Evolutionary conservation across 2,888 invertebrate species (phyloP).

Genomic region (Homarus gammarus): DNA sequence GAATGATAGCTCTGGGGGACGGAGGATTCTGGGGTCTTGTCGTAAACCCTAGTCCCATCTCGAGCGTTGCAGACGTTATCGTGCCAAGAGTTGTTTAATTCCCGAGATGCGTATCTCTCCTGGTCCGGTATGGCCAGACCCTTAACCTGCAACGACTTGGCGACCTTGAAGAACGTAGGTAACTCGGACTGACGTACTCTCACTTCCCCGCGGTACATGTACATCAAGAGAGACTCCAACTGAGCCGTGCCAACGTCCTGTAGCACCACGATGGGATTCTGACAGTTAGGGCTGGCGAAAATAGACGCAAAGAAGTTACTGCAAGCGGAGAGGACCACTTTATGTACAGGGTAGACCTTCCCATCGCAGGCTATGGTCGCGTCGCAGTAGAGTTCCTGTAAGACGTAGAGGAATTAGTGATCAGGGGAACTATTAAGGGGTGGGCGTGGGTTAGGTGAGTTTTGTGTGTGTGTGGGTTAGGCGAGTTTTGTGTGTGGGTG

Average conservation of each 20-base stretch:
- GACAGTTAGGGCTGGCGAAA: conserved; percentile 38
- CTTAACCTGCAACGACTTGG: conserved; percentile 46
- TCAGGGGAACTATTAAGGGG: neutral
- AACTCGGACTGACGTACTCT: conserved; percentile 28
- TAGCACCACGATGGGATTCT: conserved; percentile 66
- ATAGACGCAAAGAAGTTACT: conserved; percentile 56
- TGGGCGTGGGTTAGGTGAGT: neutral
- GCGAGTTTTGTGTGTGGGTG: no score
- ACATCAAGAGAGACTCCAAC: conserved; percentile 63
- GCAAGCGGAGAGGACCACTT: conserved; percentile 54
- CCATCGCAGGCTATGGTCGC: conserved; percentile 58
- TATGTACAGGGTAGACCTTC: conserved; percentile 45
- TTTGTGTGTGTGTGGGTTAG: neutral
- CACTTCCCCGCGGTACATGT: conserved; percentile 66
- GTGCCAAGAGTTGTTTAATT: neutral
- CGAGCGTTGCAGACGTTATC: neutral
- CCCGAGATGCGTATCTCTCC: neutral
- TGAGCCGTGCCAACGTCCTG: conserved; percentile 61
- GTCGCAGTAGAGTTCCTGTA: conserved; percentile 58
- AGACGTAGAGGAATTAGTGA: neutral
- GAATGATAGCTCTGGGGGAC: neutral
- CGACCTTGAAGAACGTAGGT: conserved; percentile 40
- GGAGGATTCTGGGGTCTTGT: neutral
- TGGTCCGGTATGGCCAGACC: conserved; percentile 24
- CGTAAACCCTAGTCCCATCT: neutral